A percentile compares a stretch with the other conserved stretches of the same genome.
These are phyloP conservation scores for Microtus agrestis DNA, from an alignment of 2,797 vertebrate species.

Conservation along the genomic window DNA sequence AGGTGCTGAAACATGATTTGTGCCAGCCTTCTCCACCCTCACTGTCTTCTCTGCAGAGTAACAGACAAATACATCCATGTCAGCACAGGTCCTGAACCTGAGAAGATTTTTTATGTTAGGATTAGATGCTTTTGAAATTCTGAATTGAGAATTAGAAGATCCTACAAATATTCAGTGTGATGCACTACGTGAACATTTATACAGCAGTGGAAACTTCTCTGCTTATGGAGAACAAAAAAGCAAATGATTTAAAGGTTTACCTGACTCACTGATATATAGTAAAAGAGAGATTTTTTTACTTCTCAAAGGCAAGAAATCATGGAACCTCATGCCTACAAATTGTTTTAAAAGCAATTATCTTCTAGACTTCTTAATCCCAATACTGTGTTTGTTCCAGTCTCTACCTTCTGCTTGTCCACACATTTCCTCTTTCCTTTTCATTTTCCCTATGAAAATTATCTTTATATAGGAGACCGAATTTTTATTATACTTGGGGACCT, in stretches of 20 bases:
- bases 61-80: accelerated
- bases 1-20: neutral
- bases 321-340: neutral
- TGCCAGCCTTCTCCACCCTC: accelerated
- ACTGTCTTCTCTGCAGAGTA: neutral
- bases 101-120: too few relatives aligned
- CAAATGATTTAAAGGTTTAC: neutral
- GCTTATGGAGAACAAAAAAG: neutral
- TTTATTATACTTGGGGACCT: too few relatives aligned
- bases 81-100: neutral
- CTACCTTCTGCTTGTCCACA: too few relatives aligned
- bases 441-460: too few relatives aligned
- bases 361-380: neutral
- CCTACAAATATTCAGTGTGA: neutral
- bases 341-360: neutral
- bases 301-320: neutral
- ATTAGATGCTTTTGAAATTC: too few relatives aligned
- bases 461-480: too few relatives aligned
- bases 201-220: neutral
- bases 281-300: neutral
- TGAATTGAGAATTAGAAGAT: neutral
- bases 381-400: neutral
- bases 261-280: neutral
- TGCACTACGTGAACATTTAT: neutral
- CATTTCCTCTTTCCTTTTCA: too few relatives aligned